These are phyloP conservation scores for Aricia agestis DNA, from an alignment of 1,140 invertebrate species.

Conservation along the genomic window DNA sequence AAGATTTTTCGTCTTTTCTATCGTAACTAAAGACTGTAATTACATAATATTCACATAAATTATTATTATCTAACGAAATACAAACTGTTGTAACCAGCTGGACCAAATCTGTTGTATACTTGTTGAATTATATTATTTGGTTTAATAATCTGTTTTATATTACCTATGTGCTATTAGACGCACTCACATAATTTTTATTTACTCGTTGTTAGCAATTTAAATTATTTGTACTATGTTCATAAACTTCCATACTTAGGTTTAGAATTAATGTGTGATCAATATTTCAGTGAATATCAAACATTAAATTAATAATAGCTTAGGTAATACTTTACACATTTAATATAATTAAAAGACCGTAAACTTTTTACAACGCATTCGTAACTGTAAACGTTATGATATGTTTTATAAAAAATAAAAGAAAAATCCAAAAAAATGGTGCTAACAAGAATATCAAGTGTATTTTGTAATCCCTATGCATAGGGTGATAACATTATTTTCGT, in stretches of 20 bases:
- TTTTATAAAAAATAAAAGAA: slow-evolving; percentile 57
- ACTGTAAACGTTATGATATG: slow-evolving; percentile 62
- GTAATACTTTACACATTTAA: slow-evolving; percentile 47
- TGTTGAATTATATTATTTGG: slow-evolving; percentile 28
- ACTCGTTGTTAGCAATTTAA: not conserved
- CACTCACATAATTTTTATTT: not conserved
- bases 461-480: slow-evolving; percentile 49
- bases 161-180: not conserved
- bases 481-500: slow-evolving; percentile 55
- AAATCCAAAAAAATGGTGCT: slow-evolving; percentile 69
- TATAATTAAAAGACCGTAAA: slow-evolving; percentile 58
- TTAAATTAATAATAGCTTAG: slow-evolving; percentile 51
- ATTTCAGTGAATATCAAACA: slow-evolving; percentile 36
- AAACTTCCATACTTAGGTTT: slow-evolving; percentile 35
- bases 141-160: not conserved
- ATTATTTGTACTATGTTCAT: slow-evolving; percentile 17
- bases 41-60: slow-evolving; percentile 49
- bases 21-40: slow-evolving; percentile 73
- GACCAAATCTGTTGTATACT: slow-evolving; percentile 61
- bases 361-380: slow-evolving; percentile 63
- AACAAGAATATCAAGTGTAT: slow-evolving; percentile 63
- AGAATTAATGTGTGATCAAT: slow-evolving; percentile 55
- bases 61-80: slow-evolving; percentile 41
- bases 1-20: slow-evolving; percentile 63
- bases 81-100: slow-evolving; percentile 57